Percentiles rank a stretch among this genome's conserved stretches.
Conservation (phyloP, 2,888 invertebrate genomes). For the Tetranychus piercei region DNA sequence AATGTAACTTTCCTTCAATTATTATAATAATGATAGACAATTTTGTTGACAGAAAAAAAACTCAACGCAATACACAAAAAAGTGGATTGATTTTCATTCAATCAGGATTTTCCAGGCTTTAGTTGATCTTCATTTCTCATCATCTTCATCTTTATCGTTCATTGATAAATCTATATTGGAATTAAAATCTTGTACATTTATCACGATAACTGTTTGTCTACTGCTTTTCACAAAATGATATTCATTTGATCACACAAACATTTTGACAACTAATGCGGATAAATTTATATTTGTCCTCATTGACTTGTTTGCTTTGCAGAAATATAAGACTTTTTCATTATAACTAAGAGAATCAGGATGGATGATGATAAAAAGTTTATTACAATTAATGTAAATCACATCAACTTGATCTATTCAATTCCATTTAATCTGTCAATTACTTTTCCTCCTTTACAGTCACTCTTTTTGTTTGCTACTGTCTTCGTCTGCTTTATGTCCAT, state of each 20-base stretch:
- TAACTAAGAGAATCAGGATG: neutral
- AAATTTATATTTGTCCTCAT: too few species aligned
- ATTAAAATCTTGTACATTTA: neutral
- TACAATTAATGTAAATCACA: neutral
- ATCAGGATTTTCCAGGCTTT: neutral
- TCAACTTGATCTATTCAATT: neutral
- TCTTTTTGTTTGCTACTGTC: neutral
- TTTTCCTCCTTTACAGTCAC: neutral
- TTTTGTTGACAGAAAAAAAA: too few species aligned
- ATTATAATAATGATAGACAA: too few species aligned
- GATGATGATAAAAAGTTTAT: neutral
- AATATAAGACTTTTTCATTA: too few species aligned
- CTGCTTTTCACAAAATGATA: too few species aligned
- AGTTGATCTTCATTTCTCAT: neutral
- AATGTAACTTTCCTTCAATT: neutral
- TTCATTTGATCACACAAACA: too few species aligned
- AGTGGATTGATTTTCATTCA: too few species aligned
- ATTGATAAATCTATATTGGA: neutral
- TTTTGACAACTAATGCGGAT: too few species aligned
- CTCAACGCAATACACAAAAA: too few species aligned
- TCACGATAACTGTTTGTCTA: too few species aligned
- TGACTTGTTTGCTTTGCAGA: too few species aligned
- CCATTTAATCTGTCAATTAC: neutral
- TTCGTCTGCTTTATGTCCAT: neutral
- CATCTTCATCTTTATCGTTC: neutral